Evolutionary conservation across 2,113 vertebrate genomes (phyloP).

Genomic region (Ciconia stormi): DNA sequence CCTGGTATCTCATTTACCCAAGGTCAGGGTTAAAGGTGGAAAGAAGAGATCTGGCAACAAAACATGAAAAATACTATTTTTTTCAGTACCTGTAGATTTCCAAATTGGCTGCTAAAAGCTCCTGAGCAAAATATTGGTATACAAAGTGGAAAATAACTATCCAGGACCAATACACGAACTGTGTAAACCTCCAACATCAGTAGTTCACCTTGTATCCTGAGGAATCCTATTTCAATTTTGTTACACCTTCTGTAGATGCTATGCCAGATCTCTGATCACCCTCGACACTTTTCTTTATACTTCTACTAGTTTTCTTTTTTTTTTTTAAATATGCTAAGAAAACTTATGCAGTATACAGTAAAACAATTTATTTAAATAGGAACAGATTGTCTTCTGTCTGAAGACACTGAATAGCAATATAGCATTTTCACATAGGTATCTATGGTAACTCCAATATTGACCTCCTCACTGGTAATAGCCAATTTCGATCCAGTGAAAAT

Average conservation of each 20-base stretch:
- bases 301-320: background rate
- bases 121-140: background rate
- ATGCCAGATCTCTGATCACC: background rate
- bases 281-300: background rate
- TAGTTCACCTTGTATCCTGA: background rate
- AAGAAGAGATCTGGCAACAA: background rate
- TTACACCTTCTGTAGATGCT: background rate
- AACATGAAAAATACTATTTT: rapidly evolving
- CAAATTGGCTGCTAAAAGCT: background rate
- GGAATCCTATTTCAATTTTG: background rate
- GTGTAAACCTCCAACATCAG: background rate
- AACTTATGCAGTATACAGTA: background rate
- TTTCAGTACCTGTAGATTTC: background rate
- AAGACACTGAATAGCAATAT: background rate
- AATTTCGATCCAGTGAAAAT: background rate
- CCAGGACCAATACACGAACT: background rate
- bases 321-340: background rate
- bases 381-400: background rate
- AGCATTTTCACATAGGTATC: background rate
- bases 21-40: background rate
- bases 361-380: background rate
- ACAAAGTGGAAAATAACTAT: background rate
- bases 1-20: background rate
- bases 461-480: background rate
- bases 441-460: background rate